Evolutionary conservation across 2,113 vertebrate species (phyloP).

Genomic region (Tyrannus savana): DNA sequence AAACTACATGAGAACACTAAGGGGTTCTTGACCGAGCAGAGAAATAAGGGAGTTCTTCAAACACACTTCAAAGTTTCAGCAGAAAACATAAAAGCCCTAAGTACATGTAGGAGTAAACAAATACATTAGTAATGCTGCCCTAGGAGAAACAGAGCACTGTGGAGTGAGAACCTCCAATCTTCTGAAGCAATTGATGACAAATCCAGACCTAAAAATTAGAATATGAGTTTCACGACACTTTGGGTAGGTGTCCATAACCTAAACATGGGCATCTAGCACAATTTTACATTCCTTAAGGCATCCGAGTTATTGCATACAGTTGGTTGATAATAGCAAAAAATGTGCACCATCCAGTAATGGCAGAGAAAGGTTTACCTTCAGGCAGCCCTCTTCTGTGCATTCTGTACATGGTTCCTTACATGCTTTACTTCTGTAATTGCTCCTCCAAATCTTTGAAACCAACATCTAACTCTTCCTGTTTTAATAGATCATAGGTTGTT

Average conservation of each 20-base stretch:
- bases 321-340: neutral
- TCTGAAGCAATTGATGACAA: neutral
- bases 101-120: neutral
- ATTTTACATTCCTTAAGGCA: neutral
- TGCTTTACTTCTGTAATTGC: neutral
- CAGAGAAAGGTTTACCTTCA: neutral
- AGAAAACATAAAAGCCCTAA: neutral
- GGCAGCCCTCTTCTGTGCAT: neutral
- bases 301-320: neutral
- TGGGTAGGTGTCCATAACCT: neutral
- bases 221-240: neutral
- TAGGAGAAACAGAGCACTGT: neutral
- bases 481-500: neutral
- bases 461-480: neutral
- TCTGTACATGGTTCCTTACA: neutral
- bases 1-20: neutral
- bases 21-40: neutral
- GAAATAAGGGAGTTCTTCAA: neutral
- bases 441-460: neutral
- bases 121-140: neutral
- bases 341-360: neutral
- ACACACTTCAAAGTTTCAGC: neutral
- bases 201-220: neutral
- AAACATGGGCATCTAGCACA: neutral
- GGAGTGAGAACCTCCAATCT: neutral